Base-by-base conservation (phyloP, 2,113 vertebrate species). In the Malurus cyaneus region DNA sequence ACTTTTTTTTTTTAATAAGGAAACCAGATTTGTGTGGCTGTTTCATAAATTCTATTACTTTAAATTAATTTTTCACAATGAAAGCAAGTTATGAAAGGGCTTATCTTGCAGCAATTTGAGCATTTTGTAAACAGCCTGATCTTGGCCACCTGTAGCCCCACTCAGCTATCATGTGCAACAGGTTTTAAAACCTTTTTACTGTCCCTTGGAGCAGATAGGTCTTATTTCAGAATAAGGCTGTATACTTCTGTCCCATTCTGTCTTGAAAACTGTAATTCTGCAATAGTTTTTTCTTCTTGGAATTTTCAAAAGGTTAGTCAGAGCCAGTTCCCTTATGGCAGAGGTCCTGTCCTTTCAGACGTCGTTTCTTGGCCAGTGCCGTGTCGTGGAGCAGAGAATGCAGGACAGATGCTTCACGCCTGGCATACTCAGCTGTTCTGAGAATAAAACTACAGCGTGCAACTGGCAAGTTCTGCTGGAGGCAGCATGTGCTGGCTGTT, bases 361-460 rank as follows among this genome's bases (percentile, higher is more conserved):
- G 3, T 49, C 88, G 56, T 73, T 94, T 96, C 80, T 84, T 86
- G 88, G 76, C 88, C 70, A 93, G 78, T 91, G 36, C 70, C 19
- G 3, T 96, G 82, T 95, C 84, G 80, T 12, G 50, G 44, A 79
- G 71, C 70, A 65, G 93, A 66, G 96, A 96, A 96, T 94, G 66
- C 60, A 72, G 87, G 86, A 96, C 92, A 97, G 95, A 97, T 97
- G 96, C 97, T 93, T 90, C 95, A 94, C 97, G 96, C 93, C 74
- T 92, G 94, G 79, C 82, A 93, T 86, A 92, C 80, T 95, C 95
- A 97, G 97, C 95, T 97, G 95, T 97, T 96, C 74, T 90, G 87
- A 86, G 93, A 96, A 92, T 96, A 93, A 97, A 97, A 93, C 94
- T 89, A 11, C 89, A 97, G 61, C 36, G 21, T 41, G 86, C 36